These are phyloP conservation scores for Teleiodes luculella DNA, from an alignment of 2,888 invertebrate species.

Conservation along the genomic window DNA sequence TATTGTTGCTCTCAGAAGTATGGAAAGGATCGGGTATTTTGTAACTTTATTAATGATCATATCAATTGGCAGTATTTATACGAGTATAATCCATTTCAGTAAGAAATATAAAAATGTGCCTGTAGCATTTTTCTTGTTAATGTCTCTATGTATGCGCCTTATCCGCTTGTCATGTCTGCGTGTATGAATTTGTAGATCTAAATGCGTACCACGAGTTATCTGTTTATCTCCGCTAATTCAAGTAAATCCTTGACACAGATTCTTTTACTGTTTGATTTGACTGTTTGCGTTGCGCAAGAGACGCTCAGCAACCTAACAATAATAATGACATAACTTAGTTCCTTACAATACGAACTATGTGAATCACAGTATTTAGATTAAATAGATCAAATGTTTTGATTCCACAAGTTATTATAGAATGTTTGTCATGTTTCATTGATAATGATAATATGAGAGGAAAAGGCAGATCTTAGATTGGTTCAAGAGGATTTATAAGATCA, in stretches of 20 bases:
- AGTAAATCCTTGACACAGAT: slow-evolving; percentile 61
- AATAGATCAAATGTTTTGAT: slow-evolving; percentile 5
- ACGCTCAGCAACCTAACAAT: slow-evolving; percentile 37
- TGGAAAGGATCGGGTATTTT: no score
- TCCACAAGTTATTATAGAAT: neutral
- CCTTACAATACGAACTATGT: slow-evolving; percentile 9
- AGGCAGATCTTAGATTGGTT: no score
- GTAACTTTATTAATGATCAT: no score
- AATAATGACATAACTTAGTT: slow-evolving; percentile 47
- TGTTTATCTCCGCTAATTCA: slow-evolving; percentile 44
- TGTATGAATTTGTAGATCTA: slow-evolving; percentile 18
- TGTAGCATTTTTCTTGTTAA: no score
- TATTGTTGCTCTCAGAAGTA: no score
- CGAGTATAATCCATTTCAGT: no score
- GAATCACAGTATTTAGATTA: slow-evolving; percentile 11
- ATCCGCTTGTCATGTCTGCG: neutral
- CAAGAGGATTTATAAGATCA: no score
- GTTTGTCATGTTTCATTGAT: neutral
- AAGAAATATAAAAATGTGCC: no score
- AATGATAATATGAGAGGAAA: neutral
- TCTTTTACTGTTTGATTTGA: slow-evolving; percentile 28
- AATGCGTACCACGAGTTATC: slow-evolving; percentile 40
- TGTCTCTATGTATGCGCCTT: no score
- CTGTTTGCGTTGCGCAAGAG: slow-evolving; percentile 34
- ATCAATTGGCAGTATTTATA: no score